Evolutionary conservation across 2,113 vertebrate species (phyloP), one percentile per base, ranked within the genome.

Genomic region (Cranoglanis bouderius): DNA sequence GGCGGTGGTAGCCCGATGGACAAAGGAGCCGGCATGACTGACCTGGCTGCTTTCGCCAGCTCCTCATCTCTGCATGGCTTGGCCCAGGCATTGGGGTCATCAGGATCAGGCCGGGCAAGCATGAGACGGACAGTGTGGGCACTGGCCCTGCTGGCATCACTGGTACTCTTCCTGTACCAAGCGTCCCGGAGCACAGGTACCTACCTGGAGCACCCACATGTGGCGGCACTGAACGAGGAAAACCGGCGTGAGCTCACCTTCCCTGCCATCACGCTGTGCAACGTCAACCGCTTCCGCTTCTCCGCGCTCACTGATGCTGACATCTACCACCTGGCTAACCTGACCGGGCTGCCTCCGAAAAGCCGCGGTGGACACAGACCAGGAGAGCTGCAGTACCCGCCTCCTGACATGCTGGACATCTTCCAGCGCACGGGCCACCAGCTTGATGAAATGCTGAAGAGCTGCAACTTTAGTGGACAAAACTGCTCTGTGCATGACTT

Each of bases 351-450:
- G 91, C 98, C 98, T 13, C 98, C 98, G 81, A 99, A 99, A 94
- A 98, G 99, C 94, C 96, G 96, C 87, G 98, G 98, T 0, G 98
- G 98, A n/a, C 98, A 99, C 95, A 96, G 97, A 84, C 97, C 97
- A 1, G 97, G 96, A 0, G 98, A 98, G 95, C 94, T 99, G 91
- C 96, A 97, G 92, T 99, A 99, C 91, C 98, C 98, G 0, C 96
- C 97, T 59, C 97, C 98, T 0, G 96, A 99, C 96, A 99, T 99
- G 98, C 96, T 98, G 85, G 98, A 99, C 95, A 99, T 99, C 91
- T 98, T 99, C 93, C 99, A 99, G 95, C 96, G 98, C 94, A 99
- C 98, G 0, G 98, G 98, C 88, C 98, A 99, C 95, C 98, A 99
- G 94, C 95, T 99, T 0, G 97, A 97, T 0, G 98, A 99, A 94